A percentile compares a stretch with the other conserved stretches of the same genome.
Evolutionary conservation across 1,140 invertebrate genomes (phyloP).

Genomic region (Drosophila biarmipes): DNA sequence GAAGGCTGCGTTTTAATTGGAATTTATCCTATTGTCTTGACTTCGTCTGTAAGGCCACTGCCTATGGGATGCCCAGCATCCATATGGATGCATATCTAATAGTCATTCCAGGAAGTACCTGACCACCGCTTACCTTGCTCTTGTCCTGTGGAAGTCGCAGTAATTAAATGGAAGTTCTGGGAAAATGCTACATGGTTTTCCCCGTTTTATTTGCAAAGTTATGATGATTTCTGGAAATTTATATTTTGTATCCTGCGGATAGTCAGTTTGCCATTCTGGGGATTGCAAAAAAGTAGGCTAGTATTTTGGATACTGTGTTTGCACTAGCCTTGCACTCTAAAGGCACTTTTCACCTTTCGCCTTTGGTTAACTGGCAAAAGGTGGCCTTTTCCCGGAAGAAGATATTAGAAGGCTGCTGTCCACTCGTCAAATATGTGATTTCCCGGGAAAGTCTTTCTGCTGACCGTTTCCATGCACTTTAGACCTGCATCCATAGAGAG

Average conservation of each 20-base stretch:
- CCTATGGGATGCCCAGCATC: not conserved
- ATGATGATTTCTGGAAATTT: too few relatives aligned
- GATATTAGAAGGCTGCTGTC: not conserved
- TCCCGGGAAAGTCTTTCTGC: not conserved
- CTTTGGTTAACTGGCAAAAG: too few relatives aligned
- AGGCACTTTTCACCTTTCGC: too few relatives aligned
- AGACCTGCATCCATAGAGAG: not conserved
- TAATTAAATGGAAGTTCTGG: not conserved
- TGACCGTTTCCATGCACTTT: not conserved
- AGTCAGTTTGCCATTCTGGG: too few relatives aligned
- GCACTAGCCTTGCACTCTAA: too few relatives aligned
- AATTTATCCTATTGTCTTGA: slow-evolving; percentile 17
- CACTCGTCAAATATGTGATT: not conserved
- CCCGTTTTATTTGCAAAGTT: not conserved
- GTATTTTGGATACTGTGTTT: too few relatives aligned
- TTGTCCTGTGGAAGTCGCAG: not conserved
- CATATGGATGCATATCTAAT: not conserved
- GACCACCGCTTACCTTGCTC: not conserved
- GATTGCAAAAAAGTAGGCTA: too few relatives aligned
- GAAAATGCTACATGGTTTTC: not conserved
- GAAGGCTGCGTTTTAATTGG: slow-evolving; percentile 10
- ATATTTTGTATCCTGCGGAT: not conserved
- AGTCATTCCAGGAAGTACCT: slow-evolving; percentile 5
- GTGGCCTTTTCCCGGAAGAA: too few relatives aligned
- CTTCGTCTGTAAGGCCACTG: not conserved